Base-by-base conservation (phyloP, 2,888 invertebrate species). In the Asteroscopus sphinx region DNA sequence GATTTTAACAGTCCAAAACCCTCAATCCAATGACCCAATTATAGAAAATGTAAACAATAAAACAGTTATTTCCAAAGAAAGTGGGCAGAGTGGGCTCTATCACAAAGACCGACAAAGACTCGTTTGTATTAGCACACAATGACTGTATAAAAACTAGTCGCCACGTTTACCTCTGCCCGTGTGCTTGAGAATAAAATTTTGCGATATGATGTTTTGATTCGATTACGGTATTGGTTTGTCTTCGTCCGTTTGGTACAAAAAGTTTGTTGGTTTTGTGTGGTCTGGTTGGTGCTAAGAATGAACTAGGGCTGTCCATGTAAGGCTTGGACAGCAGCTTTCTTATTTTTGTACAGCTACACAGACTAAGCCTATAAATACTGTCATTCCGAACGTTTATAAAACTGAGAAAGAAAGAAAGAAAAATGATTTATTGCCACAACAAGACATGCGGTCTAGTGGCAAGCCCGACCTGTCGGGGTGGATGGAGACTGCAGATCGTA, bases 51-150 rank as follows among this genome's bases (percentile, higher is more conserved):
- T 61, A 56, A 32, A 51, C 26, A 60, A 35, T 46, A 44, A 37
- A 56, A 57, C 70, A 35, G 61, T 66, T 53, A 48, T 37, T 51
- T 9, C 17, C 17, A 37, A 73, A 73, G 68, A 73, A 73, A 70
- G 67, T 73, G 60, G 58, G 53, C 70, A 73, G 70, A 70, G 67
- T 73, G 60, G 58, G 53, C 70, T 39, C 46, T 13, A 9, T 28
- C 28, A 48, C 56, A 39, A 54, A 49, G 17, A 44, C 68, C 61
- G 71, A 57, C 68, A 62, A 59, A 71, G 52, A 35, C 62, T 58
- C 63, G 41, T 28, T 17, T 39, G 25, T 41, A 80, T 80, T 79
- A 59, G 65, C 79, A 80, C 72, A 80, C 80, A 79, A 80, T 80
- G 64, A 57, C 6, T 30, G 12, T 15, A 68, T 44, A 78, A 78